These are phyloP conservation scores for Agapornis canus DNA, from an alignment of 2,797 vertebrate species.

Conservation along the genomic window DNA sequence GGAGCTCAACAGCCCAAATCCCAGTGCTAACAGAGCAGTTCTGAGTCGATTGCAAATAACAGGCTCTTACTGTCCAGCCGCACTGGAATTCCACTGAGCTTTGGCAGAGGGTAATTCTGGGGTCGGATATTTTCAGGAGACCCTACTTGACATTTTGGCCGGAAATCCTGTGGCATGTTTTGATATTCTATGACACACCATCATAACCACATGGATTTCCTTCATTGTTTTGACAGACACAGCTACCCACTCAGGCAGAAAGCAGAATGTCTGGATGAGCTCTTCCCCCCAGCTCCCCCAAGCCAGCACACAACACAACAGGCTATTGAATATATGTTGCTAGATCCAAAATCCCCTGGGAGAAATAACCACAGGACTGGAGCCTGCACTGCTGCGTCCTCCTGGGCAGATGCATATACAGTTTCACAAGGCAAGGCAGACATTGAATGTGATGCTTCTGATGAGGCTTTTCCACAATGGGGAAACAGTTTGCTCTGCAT, in stretches of 20 bases:
- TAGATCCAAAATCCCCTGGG: background rate
- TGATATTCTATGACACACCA: slow-evolving; percentile 20
- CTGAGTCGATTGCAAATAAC: slow-evolving; percentile 41
- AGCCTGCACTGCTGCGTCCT: background rate
- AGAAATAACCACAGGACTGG: slow-evolving; percentile 7
- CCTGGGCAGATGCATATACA: background rate
- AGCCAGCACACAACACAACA: background rate
- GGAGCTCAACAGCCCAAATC: slow-evolving; percentile 6
- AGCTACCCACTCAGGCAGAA: background rate
- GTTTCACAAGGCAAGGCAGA: background rate
- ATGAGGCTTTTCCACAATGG: background rate
- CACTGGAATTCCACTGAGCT: background rate
- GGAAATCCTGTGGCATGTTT: slow-evolving; percentile 45
- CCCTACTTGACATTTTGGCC: slow-evolving; percentile 44
- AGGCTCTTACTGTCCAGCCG: background rate
- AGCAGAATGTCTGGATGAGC: background rate
- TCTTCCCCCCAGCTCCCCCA: background rate
- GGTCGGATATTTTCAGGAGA: slow-evolving; percentile 56
- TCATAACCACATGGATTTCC: slow-evolving; percentile 22
- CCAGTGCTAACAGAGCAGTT: slow-evolving; percentile 28
- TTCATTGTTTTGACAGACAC: slow-evolving; percentile 14
- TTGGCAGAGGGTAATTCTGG: slow-evolving; percentile 29
- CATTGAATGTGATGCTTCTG: background rate
- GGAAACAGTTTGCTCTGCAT: background rate
- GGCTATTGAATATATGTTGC: background rate